Evolutionary conservation across 35 echinoderm and acorn worm species (phyloP), one percentile per base, ranked within the genome.

Genomic region (Apostichopus californicus): DNA sequence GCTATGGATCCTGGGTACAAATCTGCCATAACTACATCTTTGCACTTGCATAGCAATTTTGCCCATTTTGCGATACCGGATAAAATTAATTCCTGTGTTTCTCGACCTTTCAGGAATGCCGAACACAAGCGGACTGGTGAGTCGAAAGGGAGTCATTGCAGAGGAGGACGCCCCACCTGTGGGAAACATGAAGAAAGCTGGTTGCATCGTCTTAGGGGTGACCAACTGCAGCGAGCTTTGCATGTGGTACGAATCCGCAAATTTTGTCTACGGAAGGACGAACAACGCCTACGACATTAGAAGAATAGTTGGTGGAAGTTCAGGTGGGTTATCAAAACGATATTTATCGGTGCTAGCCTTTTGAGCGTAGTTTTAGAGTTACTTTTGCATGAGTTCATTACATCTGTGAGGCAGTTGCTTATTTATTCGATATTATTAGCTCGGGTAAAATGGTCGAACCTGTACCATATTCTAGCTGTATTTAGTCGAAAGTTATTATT

Each of bases 171-270:
- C 96, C 57, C 92, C 84, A 12, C 79, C 92, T 0, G 90, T 98
- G 3, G 87, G 70, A 18, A 94, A 94, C 60, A 79, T 98, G 57
- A 92, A 92, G 22, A 59, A 87, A 8, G 94, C 96, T 21, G 96
- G 96, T 12, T 95, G 94, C 68, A 94, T 98, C 52, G 86, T 95
- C 18, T 64, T 95, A n/a, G 96, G 94, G 9, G 77, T 95, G 6
- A 98, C 96, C 2, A 98, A 98, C 75, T 83, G 89, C 86, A 95
- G 94, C 64, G 96, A 98, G 56, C 92, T 98, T 5, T 98, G 96
- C 91, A 98, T 98, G 96, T 98, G 96, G 96, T 98, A 98, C 54
- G 96, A 98, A 84, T 98, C 96, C 5, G 83, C 92, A 20, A 98
- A 95, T 64, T 92, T 87, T 73, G 92, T 98, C 8, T 98, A 98